A percentile compares a stretch with the other conserved stretches of the same genome.
These are phyloP conservation scores for Notolepis coatsorum DNA, from an alignment of 2,797 vertebrate species.

Conservation along the genomic window DNA sequence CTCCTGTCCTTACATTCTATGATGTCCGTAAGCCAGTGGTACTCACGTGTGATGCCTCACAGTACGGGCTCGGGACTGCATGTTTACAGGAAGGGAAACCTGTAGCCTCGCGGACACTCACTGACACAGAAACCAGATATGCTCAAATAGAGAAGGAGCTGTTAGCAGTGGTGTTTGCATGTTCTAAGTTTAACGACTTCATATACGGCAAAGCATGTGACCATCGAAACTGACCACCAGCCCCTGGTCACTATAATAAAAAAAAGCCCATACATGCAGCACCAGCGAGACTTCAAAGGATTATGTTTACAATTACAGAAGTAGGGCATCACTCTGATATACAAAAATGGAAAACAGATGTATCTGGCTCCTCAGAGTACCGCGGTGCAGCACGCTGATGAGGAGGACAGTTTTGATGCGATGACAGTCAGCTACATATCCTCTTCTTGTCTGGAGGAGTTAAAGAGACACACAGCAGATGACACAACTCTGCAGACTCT, in stretches of 20 bases:
- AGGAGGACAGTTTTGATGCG: conserved; percentile 23
- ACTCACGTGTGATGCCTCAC: no score
- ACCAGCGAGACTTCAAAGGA: conserved; percentile 24
- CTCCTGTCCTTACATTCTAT: no score
- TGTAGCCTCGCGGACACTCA: no score
- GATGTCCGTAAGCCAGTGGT: no score
- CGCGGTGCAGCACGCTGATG: not conserved
- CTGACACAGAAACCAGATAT: no score
- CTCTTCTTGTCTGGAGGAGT: not conserved
- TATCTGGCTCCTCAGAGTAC: not conserved
- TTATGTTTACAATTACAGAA: conserved; percentile 18
- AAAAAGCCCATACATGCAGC: conserved; percentile 25
- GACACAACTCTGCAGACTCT: conserved; percentile 9
- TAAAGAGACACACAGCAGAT: conserved; percentile 8
- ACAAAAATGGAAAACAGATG: conserved; percentile 1
- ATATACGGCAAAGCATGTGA: conserved; percentile 23
- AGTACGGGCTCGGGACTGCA: no score
- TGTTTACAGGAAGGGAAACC: no score
- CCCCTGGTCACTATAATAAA: not conserved
- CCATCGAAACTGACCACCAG: conserved; percentile 24
- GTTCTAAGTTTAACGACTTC: conserved; percentile 24
- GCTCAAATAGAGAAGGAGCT: conserved; percentile 20
- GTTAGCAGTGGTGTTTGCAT: conserved; percentile 26
- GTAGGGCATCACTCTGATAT: not conserved
- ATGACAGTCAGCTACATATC: conserved; percentile 27